Conservation (phyloP, 2,113 vertebrate species). For the Chascanopsetta lugubris region DNA sequence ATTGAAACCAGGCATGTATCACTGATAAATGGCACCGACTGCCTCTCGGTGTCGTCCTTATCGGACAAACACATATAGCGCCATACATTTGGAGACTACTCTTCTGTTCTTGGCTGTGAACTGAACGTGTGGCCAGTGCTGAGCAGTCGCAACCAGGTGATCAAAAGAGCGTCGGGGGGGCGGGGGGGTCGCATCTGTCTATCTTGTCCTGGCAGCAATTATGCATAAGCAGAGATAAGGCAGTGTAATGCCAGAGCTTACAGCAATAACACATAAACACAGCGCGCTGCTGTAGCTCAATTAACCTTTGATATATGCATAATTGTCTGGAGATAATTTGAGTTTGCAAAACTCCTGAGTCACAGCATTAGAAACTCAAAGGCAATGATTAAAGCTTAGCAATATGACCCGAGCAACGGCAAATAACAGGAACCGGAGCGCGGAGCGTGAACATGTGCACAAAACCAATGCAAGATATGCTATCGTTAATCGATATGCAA, state of each 20-base stretch:
- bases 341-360: neutral
- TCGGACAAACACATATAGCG: neutral
- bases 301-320: neutral
- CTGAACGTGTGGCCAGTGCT: neutral
- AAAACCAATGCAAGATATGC: neutral
- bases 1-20: neutral
- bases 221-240: constrained; percentile 10
- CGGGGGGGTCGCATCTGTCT: constrained; percentile 8
- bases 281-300: constrained; percentile 1
- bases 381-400: neutral
- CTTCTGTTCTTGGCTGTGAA: neutral
- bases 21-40: neutral
- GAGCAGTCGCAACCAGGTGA: neutral
- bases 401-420: neutral
- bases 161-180: neutral
- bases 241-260: constrained; percentile 2
- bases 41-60: constrained; percentile 4
- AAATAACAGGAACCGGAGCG: neutral
- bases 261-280: constrained; percentile 2
- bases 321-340: constrained; percentile 9
- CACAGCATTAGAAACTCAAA: constrained; percentile 17
- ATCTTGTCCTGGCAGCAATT: neutral
- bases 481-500: neutral
- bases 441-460: neutral
- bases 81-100: constrained; percentile 2